Evolutionary conservation across 2,797 vertebrate genomes (phyloP), one percentile per base, ranked within the genome.

Genomic region (Sorex maritimensis): DNA sequence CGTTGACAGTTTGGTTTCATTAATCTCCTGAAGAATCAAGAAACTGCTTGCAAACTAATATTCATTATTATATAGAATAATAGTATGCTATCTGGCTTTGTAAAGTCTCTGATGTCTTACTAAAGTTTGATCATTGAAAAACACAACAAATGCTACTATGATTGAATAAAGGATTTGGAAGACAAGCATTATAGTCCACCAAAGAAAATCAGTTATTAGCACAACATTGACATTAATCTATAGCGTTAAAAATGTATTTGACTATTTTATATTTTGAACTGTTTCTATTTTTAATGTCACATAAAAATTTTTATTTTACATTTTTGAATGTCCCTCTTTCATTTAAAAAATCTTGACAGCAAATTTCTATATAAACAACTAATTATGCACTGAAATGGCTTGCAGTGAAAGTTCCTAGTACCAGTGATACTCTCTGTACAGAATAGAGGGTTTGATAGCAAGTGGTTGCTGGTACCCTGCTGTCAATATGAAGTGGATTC

Each of bases 391-490:
- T n/a, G 12, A 13, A 68, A n/a, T 11, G n/a, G 28, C 26, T n/a
- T 3, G 65, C 28, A 14, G 26, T 12, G 28, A 68, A 4, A n/a
- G 28, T 28, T 14, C 3, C 5, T n/a, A 68, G 26, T 28, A 6
- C 14, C 61, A n/a, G 8, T 9, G 8, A 5, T 2, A 0, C 23
- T 11, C 8, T 24, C 5, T 28, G n/a, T 17, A 21, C 10, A 5
- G 15, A 44, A 44, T 52, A 61, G 34, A 34, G 34, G 34, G 15
- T 24, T 84, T 58, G 67, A 15, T 79, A 44, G 26, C 28, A 13
- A 1, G 17, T 71, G 23, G 14, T 65, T 68, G 26, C 28, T n/a
- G 1, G 15, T 2, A 1, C 28, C 75, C 55, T 46, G 34, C 65
- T 5, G 19, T 28, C 46, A 38, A 15, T 52, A 8, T 9, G 17